Evolutionary conservation across 2,113 vertebrate genomes (phyloP), one percentile per base, ranked within the genome.

Genomic region (Oreochromis spilurus): DNA sequence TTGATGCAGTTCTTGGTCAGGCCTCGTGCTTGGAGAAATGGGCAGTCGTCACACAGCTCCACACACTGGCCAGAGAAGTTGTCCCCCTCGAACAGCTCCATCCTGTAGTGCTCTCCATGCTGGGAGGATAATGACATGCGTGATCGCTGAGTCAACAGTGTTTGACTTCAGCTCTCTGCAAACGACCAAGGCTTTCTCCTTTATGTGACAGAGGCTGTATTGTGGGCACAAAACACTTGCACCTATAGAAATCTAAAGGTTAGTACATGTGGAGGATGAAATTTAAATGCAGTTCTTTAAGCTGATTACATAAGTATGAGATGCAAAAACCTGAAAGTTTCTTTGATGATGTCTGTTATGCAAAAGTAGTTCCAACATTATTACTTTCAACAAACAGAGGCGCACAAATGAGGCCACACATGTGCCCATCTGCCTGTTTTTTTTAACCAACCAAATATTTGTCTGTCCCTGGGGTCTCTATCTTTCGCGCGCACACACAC

Each of bases 21-120:
- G 89, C 97, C 97, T n/a, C 91, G 93, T 13, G 97, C 96, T 87
- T 97, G 97, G 60, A 99, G 97, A 94, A 97, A 97, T 21, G 98
- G 97, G 87, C 98, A 97, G 92, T 98, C 97, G 1, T 98, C 97
- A 1, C 96, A 95, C 83, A 99, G 92, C 95, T 98, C 97, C 96
- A 98, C 94, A 79, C 97, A 96, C 95, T 97, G 97, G 58, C 98
- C 97, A 0, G 90, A 93, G 81, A 98, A 98, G 85, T 97, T 97
- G 92, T 95, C 95, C 43, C 95, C 97, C 81, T 98, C 97, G 4
- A 98, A 99, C 93, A 98, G 94, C 95, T 98, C 95, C 3, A 98
- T 95, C 81, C 97, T 95, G 95, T 98, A 99, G 85, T 97, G 96
- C 87, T 98, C 97, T 3, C 98, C 97, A 0, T 98, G 98, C 97